Evolutionary conservation across 1,140 invertebrate genomes (phyloP), one percentile per base, ranked within the genome.

Genomic region (Lordiphosa stackelbergi): DNA sequence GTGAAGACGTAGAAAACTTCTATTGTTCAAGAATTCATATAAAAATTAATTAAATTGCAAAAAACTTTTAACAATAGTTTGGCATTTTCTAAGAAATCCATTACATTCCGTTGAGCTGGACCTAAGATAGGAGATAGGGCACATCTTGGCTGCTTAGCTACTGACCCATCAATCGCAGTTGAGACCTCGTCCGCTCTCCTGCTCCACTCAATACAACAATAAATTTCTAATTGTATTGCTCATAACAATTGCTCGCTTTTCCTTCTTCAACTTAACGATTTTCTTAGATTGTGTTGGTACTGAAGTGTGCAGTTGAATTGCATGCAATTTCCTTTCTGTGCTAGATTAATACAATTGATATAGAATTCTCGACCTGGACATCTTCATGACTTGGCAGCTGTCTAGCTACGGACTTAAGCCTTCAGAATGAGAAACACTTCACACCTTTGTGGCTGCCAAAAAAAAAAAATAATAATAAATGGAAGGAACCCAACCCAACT

Each of bases 271-370:
- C 45, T 54, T 68, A 37, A 53, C 65, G 38, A 58, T 70, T 78
- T 75, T 54, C 38, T 28, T 38, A 63, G 64, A 77, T 69, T 68
- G 53, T 56, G 66, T 51, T 41, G 40, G 11, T 40, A 53, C 56
- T 47, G 51, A 66, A 59, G 51, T 55, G 28, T 56, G 72, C 66
- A 75, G 75, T 81, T 75, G 71, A 83, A 83, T 83, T 81, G 77
- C 63, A 58, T 74, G 74, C 52, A 73, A 79, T 79, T 79, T 79
- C 66, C 77, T 60, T 28, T 57, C 11, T 59, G 53, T 69, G 56
- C 68, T 53, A 75, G 75, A 79, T 79, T 62, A 75, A 83, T 75
- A 70, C 71, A 68, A 75, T 61, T 69, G 75, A 79, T 71, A 79
- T 72, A 63, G 63, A 58, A 43, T 42, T 6, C 37, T 28, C 13